Conservation (phyloP, 2,113 vertebrate genomes). For the Grantiella picta region DNA sequence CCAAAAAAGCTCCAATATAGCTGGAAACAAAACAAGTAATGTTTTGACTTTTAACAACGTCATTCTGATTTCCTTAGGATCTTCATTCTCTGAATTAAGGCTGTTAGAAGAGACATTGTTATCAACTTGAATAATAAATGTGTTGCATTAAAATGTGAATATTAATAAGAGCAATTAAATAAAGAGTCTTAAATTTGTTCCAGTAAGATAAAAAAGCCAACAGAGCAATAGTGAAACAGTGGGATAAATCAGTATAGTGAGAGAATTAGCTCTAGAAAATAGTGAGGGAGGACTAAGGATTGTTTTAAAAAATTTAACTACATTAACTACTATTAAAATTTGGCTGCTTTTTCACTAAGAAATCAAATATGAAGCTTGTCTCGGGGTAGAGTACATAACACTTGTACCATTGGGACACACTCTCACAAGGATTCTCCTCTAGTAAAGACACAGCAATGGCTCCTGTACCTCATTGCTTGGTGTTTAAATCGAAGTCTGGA, state of each 20-base stretch:
- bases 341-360: background rate
- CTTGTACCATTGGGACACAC: background rate
- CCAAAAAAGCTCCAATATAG: background rate
- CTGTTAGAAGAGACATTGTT: conserved; percentile 1
- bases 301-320: background rate
- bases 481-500: background rate
- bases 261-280: background rate
- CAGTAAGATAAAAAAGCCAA: conserved; percentile 8
- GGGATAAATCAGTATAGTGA: background rate
- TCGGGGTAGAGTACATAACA: background rate
- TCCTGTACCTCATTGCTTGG: background rate
- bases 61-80: conserved; percentile 6
- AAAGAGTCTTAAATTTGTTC: conserved; percentile 17
- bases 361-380: background rate
- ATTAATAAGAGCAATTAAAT: conserved; percentile 39
- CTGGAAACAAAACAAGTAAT: background rate
- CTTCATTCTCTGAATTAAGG: background rate
- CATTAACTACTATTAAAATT: background rate
- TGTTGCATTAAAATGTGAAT: conserved; percentile 22
- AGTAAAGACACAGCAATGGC: background rate
- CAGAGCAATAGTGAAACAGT: background rate
- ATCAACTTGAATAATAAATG: conserved; percentile 21
- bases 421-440: background rate
- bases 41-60: background rate
- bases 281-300: background rate